phyloP scores from a whole-genome alignment of 2,797 vertebrate genomes.

The Acrocephalus scirpaceus region DNA sequence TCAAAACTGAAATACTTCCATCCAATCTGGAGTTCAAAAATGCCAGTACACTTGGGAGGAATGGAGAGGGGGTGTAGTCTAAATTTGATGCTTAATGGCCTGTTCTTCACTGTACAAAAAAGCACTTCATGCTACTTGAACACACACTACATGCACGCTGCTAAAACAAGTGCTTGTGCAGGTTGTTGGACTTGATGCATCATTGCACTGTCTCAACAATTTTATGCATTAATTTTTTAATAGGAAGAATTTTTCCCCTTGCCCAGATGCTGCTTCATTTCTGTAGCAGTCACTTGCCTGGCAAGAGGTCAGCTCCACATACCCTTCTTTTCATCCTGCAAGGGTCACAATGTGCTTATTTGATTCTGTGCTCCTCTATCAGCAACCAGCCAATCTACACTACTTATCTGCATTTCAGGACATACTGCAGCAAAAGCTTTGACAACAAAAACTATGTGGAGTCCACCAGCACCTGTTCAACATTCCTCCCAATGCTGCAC shows the following conservation, averaged over 20 bases:
- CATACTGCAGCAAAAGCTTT: not conserved
- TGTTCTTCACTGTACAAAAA: not conserved
- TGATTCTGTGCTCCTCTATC: not conserved
- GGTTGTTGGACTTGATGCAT: not conserved
- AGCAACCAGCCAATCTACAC: not conserved
- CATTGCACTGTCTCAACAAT: not conserved
- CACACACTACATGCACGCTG: fast-evolving
- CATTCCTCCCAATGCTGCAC: not conserved
- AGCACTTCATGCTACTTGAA: not conserved
- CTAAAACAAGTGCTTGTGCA: not conserved
- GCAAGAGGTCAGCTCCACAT: not conserved
- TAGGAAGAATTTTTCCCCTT: not conserved
- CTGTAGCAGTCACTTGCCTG: not conserved
- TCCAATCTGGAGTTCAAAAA: not conserved
- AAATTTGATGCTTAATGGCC: not conserved
- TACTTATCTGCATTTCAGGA: not conserved
- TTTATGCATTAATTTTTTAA: not conserved
- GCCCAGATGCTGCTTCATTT: not conserved
- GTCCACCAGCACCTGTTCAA: not conserved
- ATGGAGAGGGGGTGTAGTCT: not conserved
- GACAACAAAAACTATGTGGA: not conserved
- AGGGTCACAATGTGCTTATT: not conserved
- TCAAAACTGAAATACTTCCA: not conserved
- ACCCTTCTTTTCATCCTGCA: not conserved
- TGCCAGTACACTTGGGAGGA: not conserved